Evolutionary conservation across 2,797 vertebrate species (phyloP).

Genomic region (Acestrorhynchus altus): DNA sequence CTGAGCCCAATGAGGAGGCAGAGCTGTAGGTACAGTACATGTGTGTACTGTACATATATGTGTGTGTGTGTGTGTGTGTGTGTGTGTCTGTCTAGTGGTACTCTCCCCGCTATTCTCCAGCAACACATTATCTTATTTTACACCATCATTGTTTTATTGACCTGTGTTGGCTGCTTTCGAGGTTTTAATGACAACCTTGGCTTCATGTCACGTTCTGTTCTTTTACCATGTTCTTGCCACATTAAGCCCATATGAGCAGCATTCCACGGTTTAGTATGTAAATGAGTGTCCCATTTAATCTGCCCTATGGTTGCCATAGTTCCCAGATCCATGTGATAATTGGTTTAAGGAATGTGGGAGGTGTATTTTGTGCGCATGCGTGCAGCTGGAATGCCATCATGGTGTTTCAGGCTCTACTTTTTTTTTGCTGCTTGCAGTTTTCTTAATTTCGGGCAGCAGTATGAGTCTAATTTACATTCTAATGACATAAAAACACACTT

Average conservation of each 20-base stretch:
- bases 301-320: slow-evolving; percentile 71
- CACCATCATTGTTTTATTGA: not conserved
- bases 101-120: not conserved
- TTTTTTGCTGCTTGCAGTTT: slow-evolving; percentile 23
- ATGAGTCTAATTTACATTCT: no score
- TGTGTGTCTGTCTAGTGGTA: not conserved
- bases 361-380: slow-evolving; percentile 35
- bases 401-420: slow-evolving; percentile 31
- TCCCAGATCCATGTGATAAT: slow-evolving; percentile 67
- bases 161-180: not conserved
- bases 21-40: not conserved
- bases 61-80: not conserved
- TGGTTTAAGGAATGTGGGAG: slow-evolving; percentile 59
- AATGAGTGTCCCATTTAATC: slow-evolving; percentile 56
- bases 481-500: no score
- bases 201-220: not conserved
- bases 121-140: not conserved
- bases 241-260: not conserved
- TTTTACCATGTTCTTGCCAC: not conserved
- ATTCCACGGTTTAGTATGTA: slow-evolving; percentile 30
- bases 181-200: not conserved
- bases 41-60: no score
- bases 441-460: slow-evolving; percentile 21
- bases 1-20: slow-evolving; percentile 4
- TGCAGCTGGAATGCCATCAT: slow-evolving; percentile 9